Percentiles rank a stretch among this genome's conserved stretches.
These are phyloP conservation scores for Ceramica pisi DNA, from an alignment of 2,888 invertebrate genomes.

Conservation along the genomic window DNA sequence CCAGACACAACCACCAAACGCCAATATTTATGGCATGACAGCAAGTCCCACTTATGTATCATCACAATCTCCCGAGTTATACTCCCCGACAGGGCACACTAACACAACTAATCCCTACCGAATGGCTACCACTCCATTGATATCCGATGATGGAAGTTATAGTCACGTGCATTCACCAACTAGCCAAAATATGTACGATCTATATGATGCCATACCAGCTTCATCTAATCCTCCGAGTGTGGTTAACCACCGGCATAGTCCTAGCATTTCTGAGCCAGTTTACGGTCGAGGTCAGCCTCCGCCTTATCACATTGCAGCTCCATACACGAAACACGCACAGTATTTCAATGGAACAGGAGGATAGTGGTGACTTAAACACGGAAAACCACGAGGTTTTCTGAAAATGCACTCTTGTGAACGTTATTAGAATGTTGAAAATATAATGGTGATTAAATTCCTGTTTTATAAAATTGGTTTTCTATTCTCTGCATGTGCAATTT, in stretches of 20 bases:
- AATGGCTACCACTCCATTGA: conserved; percentile 88
- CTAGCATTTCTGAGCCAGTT: conserved; percentile 81
- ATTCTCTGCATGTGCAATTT: conserved; percentile 87
- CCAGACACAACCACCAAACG: conserved; percentile 79
- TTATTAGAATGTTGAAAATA: conserved; percentile 70
- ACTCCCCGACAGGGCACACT: conserved; percentile 89
- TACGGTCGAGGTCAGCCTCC: conserved; percentile 92
- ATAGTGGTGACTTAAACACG: conserved; percentile 77
- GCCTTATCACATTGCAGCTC: conserved; percentile 96
- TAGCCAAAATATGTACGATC: conserved; percentile 88
- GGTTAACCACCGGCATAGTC: conserved; percentile 84
- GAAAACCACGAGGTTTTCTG: conserved; percentile 72
- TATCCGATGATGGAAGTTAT: conserved; percentile 88
- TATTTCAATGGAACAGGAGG: conserved; percentile 91
- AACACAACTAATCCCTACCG: conserved; percentile 88
- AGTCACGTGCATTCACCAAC: conserved; percentile 86
- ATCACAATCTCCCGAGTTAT: conserved; percentile 86
- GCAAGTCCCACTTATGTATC: conserved; percentile 87
- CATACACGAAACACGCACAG: conserved; percentile 95
- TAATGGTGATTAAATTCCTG: conserved; percentile 69
- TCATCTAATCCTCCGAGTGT: conserved; percentile 85
- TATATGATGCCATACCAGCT: conserved; percentile 86
- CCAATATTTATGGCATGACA: conserved; percentile 83
- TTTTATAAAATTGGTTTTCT: conserved; percentile 64
- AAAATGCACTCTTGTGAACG: conserved; percentile 74